Evolutionary conservation across 2,113 vertebrate species (phyloP).

Genomic region (Alaudala cheleensis): DNA sequence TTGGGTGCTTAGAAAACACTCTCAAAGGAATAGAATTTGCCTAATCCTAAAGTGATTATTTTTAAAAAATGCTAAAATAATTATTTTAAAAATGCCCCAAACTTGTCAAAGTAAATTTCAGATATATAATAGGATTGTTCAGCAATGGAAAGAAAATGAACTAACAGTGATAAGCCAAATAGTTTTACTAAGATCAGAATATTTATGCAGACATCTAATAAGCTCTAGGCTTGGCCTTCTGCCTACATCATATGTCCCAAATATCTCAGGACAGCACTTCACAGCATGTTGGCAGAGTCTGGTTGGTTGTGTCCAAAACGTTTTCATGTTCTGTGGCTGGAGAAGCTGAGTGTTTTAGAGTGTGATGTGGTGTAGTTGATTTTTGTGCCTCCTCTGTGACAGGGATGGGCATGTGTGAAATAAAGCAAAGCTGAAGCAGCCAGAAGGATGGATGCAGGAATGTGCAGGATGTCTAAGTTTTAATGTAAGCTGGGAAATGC

Average conservation of each 20-base stretch:
- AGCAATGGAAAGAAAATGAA: background rate
- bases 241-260: background rate
- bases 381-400: background rate
- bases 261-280: background rate
- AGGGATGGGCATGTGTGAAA: background rate
- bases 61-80: background rate
- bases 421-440: background rate
- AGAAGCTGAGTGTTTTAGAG: background rate
- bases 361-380: background rate
- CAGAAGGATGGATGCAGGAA: background rate
- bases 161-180: background rate
- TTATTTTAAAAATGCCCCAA: fast-evolving
- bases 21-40: background rate
- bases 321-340: background rate
- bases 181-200: background rate
- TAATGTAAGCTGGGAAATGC: background rate
- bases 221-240: background rate
- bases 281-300: fast-evolving
- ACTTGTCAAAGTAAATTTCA: background rate
- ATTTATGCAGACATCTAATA: background rate
- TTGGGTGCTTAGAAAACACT: background rate
- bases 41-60: background rate
- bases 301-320: background rate
- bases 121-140: background rate
- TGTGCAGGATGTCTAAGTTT: background rate